Conservation (phyloP, 2,113 vertebrate genomes). For the Cololabis saira region DNA sequence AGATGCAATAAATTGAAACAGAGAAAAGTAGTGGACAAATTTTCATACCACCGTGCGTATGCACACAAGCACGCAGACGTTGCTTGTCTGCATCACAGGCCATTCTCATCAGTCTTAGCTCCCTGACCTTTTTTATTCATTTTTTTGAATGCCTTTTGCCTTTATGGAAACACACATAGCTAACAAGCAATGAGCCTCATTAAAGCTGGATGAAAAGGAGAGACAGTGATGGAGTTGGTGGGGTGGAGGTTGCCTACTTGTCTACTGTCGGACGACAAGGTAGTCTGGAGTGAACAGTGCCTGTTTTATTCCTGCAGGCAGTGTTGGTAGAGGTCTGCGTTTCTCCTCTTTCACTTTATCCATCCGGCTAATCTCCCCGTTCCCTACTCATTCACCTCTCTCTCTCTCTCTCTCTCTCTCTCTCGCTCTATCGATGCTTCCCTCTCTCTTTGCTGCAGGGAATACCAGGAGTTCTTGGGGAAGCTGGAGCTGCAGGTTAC, state of each 20-base stretch:
- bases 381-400: conserved; percentile 52
- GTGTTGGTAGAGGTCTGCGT: conserved; percentile 32
- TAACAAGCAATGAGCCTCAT: background rate
- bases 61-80: too few relatives aligned
- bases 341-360: conserved; percentile 76
- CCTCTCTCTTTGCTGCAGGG: conserved; percentile 81
- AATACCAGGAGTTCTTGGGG: conserved; percentile 87
- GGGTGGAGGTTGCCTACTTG: conserved; percentile 27
- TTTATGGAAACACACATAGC: conserved; percentile 12
- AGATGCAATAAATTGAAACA: too few relatives aligned
- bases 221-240: conserved; percentile 1
- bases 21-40: too few relatives aligned
- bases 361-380: conserved; percentile 63
- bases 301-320: conserved; percentile 78
- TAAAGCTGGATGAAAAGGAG: conserved; percentile 12
- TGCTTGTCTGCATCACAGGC: too few relatives aligned
- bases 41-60: too few relatives aligned
- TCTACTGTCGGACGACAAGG: conserved; percentile 39
- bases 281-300: conserved; percentile 73
- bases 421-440: conserved; percentile 8
- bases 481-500: conserved; percentile 90
- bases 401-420: conserved; percentile 29
- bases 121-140: conserved; percentile 17
- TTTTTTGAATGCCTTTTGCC: background rate
- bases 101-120: too few relatives aligned